Base-by-base conservation (phyloP, 2,113 vertebrate species). In the Hypomesus transpacificus region DNA sequence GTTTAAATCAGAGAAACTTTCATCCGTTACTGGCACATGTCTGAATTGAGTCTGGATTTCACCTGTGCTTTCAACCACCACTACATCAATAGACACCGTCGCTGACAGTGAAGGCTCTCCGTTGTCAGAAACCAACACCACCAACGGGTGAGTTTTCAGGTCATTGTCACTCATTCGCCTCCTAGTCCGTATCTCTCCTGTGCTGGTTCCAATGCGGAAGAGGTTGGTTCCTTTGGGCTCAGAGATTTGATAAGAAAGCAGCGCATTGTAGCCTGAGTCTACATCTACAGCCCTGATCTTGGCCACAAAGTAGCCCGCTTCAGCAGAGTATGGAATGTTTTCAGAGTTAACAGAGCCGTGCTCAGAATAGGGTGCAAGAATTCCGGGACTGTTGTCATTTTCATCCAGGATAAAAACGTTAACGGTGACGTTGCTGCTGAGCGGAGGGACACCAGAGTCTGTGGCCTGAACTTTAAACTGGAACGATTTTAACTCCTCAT, bases 351-450 rank as follows among this genome's bases (percentile, higher is more conserved):
- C 0, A 78, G 92, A 76, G 54, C 91, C 92, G 0, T 92, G 92
- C 66, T 86, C 88, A 80, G 86, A 86, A 71, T 70, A 85, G 1
- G 93, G 94, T 34, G 92, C 88, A 11, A 94, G 85, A 77, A 96
- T 89, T 16, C 85, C 24, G 0, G 94, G 94, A 57, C 83, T 88
- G 18, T 94, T 95, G 85, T 94, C 94, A 66, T 95, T 95, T 75
- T 89, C 89, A 75, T 95, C 95, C 24, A 91, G 71, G 46, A 96
- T 91, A 51, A 91, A 93, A 77, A 96, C 80, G 61, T 92, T 92
- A 14, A 94, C 87, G 56, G 82, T 93, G 1, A 89, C 57, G 3
- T 91, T 90, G 60, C 91, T 82, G 64, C 89, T 92, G 74, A 93
- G 89, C 0, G 89, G 80, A 85, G 93, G 93, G 82, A 91, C 83